These are phyloP conservation scores for Andricus quercusramuli DNA, from an alignment of 2,888 invertebrate genomes.

Conservation along the genomic window DNA sequence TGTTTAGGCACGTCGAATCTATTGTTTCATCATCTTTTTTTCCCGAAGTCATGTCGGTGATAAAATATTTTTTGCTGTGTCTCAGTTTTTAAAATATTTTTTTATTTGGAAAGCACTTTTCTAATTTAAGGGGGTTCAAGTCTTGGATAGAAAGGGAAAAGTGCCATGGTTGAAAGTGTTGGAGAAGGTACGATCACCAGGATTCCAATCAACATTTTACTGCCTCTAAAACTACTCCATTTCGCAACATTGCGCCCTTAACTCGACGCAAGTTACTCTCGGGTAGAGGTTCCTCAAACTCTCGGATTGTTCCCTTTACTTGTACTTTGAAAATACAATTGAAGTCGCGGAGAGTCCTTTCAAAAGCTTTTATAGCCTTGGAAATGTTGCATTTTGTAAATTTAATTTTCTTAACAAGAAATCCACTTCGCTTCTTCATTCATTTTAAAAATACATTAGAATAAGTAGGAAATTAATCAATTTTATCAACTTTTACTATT, in stretches of 20 bases:
- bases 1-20: background rate
- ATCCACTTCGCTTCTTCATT: background rate
- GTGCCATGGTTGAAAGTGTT: conserved; percentile 43
- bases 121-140: background rate
- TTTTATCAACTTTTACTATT: too few relatives aligned
- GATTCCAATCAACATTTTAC: conserved; percentile 75
- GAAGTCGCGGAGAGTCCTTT: background rate
- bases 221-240: conserved; percentile 72
- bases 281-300: background rate
- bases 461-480: background rate
- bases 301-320: background rate
- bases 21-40: background rate
- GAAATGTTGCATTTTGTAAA: background rate
- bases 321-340: background rate
- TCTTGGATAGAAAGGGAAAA: background rate
- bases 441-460: too few relatives aligned
- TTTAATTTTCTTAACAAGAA: background rate
- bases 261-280: conserved; percentile 51
- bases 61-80: background rate
- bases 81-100: background rate
- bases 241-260: conserved; percentile 70
- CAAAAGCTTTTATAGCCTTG: background rate
- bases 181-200: conserved; percentile 63
- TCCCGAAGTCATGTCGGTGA: background rate
- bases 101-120: background rate